A percentile compares a stretch with the other conserved stretches of the same genome.
Conservation (phyloP, 2,888 invertebrate species). For the Diadromus collaris region DNA sequence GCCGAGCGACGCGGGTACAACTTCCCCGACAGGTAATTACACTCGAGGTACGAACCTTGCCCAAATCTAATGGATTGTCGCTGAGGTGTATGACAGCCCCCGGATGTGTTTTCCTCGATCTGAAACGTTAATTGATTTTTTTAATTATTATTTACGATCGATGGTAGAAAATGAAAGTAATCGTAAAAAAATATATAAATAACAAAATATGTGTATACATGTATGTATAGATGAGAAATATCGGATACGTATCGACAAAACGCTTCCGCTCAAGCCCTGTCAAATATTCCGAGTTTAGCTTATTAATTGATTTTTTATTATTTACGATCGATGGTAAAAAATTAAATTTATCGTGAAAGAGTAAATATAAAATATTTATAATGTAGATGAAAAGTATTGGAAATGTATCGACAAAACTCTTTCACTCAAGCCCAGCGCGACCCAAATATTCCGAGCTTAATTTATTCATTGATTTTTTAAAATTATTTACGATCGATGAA, state of each 20-base stretch:
- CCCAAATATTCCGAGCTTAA: conserved; percentile 44
- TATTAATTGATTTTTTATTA: neutral
- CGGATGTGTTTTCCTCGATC: conserved; percentile 97
- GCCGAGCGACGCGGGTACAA: conserved; percentile 1
- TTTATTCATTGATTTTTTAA: neutral
- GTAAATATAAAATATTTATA: neutral
- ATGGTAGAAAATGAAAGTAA: neutral
- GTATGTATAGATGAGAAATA: neutral
- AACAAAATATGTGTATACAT: conserved; percentile 4
- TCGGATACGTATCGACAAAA: conserved; percentile 21
- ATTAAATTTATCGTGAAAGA: neutral
- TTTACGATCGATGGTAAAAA: neutral
- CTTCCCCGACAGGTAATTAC: conserved; percentile 25
- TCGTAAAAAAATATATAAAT: neutral
- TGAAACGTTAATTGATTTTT: conserved; percentile 81
- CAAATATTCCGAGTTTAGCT: conserved; percentile 42
- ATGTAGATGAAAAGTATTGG: neutral
- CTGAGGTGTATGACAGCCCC: conserved; percentile 97
- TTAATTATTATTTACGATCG: neutral
- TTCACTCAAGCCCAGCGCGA: conserved; percentile 20
- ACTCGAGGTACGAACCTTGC: conserved; percentile 86
- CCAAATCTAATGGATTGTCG: conserved; percentile 98
- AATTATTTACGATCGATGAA: neutral
- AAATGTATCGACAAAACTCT: conserved; percentile 34
- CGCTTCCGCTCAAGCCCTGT: conserved; percentile 30